Base-by-base conservation (phyloP, 2,113 vertebrate species). In the Malurus cyaneus region DNA sequence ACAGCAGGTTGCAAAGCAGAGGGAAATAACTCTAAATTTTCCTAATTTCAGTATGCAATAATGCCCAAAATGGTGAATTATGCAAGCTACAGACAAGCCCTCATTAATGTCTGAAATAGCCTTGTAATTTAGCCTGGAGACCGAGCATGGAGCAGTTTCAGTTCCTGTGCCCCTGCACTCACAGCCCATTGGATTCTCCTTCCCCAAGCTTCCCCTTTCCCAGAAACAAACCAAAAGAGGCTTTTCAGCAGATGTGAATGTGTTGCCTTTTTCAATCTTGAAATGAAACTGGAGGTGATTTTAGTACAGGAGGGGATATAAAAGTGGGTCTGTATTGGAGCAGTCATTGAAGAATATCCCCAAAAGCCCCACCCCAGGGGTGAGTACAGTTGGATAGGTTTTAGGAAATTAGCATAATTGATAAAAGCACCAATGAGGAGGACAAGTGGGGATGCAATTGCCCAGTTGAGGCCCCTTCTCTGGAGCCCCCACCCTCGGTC, bases 201-300 rank as follows among this genome's bases (percentile, higher is more conserved):
- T 8, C 28, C 41, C 70, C 85, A 71, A 79, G 80, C 74, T 70
- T 59, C 53, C 87, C 31, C 88, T 74, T 57, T 20, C 91, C 96
- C 94, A 93, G 66, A 89, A 96, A 50, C 47, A 10, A 24, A 79
- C 67, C 96, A 65, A 93, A 96, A 91, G 60, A 95, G 91, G 26
- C 65, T 70, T 89, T 12, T 70, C 89, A 91, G 72, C 34, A 81
- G 54, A 11, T 0, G 2, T 19, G 46, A 46, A n/a, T 7, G 39
- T 39, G 39, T 39, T 39, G 39, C 39, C 39, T 39, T 39, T 39
- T 39, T 39, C 39, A 39, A 39, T 11, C 39, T 39, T 11, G 39
- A 39, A 39, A 39, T 39, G 39, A 39, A 39, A 39, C 39, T 39
- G 39, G 39, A 39, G 39, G 10, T 39, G 39, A 39, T 39, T 39